phyloP scores from a whole-genome alignment of 1,140 invertebrate species.

The Drosophila fuyamai region DNA sequence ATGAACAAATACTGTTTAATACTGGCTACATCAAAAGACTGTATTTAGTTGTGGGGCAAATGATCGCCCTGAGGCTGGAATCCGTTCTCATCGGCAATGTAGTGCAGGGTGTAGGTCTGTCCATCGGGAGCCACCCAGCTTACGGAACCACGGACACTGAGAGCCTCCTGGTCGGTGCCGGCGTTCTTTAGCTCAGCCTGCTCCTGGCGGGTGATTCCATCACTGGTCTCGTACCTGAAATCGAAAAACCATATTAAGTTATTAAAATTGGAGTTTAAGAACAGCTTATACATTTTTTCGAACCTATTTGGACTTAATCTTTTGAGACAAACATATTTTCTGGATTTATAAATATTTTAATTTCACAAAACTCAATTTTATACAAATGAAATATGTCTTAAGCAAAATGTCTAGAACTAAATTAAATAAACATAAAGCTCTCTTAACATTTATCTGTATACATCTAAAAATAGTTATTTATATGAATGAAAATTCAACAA shows the following conservation, averaged over 20 bases:
- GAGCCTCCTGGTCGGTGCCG: conserved; percentile 86
- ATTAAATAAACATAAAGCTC: too few relatives aligned
- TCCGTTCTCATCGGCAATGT: conserved; percentile 90
- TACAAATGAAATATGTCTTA: too few relatives aligned
- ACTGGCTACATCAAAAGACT: neutral
- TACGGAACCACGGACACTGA: conserved; percentile 88
- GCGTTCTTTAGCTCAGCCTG: conserved; percentile 87
- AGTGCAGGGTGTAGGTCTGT: conserved; percentile 87
- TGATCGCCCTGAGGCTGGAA: conserved; percentile 89
- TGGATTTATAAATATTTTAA: neutral
- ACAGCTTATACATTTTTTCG: too few relatives aligned
- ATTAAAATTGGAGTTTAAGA: neutral
- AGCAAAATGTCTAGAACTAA: too few relatives aligned
- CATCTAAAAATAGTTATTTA: too few relatives aligned
- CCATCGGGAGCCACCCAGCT: conserved; percentile 89
- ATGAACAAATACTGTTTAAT: conserved; percentile 45
- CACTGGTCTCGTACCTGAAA: conserved; percentile 88
- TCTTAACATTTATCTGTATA: too few relatives aligned
- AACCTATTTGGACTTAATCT: too few relatives aligned
- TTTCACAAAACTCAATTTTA: too few relatives aligned
- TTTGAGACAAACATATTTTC: neutral
- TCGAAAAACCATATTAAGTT: neutral
- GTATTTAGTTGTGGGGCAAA: conserved; percentile 76
- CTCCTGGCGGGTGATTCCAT: conserved; percentile 88
- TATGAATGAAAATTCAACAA: too few relatives aligned